phyloP scores from a whole-genome alignment of 2,113 vertebrate species.

The Mixornis gularis region DNA sequence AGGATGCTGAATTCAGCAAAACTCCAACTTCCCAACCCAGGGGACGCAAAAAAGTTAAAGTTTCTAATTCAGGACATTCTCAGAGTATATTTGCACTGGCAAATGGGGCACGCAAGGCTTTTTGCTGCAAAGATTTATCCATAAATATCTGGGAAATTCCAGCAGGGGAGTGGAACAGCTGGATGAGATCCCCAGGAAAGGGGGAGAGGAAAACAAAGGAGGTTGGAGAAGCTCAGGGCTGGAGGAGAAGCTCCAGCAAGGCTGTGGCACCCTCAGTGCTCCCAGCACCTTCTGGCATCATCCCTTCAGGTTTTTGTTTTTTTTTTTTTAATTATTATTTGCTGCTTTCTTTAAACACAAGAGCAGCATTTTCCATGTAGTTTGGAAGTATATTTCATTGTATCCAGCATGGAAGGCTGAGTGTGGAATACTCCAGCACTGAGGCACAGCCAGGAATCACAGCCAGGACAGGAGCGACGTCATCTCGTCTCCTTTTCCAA shows the following conservation, averaged over 20 bases:
- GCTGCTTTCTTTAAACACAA: background rate
- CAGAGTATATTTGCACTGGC: background rate
- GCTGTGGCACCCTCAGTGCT: background rate
- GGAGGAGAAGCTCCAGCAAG: rapidly evolving
- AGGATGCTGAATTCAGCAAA: background rate
- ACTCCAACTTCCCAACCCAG: background rate
- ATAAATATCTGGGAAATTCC: background rate
- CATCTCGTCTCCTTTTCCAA: background rate
- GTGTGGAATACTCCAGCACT: background rate
- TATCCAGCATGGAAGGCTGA: background rate
- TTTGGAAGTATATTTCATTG: background rate
- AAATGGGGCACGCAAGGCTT: background rate
- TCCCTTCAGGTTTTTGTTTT: rapidly evolving
- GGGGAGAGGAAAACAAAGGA: background rate
- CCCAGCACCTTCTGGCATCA: background rate
- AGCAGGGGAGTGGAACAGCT: background rate
- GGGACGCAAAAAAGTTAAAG: background rate
- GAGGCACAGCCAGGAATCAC: background rate
- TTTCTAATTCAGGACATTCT: background rate
- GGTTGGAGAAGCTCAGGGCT: background rate
- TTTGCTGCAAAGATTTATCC: rapidly evolving
- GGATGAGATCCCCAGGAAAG: background rate
- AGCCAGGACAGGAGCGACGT: background rate
- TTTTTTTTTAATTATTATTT: background rate
- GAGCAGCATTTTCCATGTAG: background rate